Evolutionary conservation across 92 coral and sea anemone genomes (phyloP).

Genomic region (Epizoanthus fatuus): DNA sequence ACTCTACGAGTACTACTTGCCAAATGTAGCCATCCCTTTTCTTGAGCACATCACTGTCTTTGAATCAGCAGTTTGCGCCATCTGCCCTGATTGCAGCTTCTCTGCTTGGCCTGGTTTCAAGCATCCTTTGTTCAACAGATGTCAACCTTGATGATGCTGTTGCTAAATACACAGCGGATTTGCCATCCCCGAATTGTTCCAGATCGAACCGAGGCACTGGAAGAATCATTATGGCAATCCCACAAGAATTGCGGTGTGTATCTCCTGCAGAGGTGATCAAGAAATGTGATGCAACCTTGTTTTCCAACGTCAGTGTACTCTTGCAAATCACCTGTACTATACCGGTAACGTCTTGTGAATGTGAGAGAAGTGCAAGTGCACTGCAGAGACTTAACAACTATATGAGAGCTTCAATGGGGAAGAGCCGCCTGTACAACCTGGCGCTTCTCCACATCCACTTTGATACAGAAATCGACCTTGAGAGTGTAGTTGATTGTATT

Average conservation of each 20-base stretch:
- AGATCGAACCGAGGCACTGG: conserved; percentile 18
- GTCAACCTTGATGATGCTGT: conserved; percentile 47
- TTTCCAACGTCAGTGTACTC: conserved; percentile 17
- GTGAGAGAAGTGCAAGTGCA: no score
- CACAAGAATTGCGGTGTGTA: conserved; percentile 19
- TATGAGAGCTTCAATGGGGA: no score
- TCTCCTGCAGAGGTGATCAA: conserved; percentile 33
- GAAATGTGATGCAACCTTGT: background rate
- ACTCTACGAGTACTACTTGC: conserved; percentile 18
- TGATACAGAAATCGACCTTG: background rate
- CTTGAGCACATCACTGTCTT: background rate
- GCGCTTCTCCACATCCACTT: conserved; percentile 33
- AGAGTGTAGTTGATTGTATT: background rate
- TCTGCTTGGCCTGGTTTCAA: conserved; percentile 12
- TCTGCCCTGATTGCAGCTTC: conserved; percentile 13
- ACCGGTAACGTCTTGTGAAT: background rate
- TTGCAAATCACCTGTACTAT: background rate
- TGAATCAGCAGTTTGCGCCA: conserved; percentile 20
- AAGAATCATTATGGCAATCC: background rate
- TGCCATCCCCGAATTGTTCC: conserved; percentile 36
- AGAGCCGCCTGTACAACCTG: background rate
- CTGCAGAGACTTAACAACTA: no score
- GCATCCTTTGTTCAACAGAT: conserved; percentile 19
- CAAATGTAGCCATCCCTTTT: conserved; percentile 30
- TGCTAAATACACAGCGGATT: conserved; percentile 17